A percentile compares a stretch with the other conserved stretches of the same genome.
Evolutionary conservation across 2,888 invertebrate genomes (phyloP).

Genomic region (Sycophila texana): DNA sequence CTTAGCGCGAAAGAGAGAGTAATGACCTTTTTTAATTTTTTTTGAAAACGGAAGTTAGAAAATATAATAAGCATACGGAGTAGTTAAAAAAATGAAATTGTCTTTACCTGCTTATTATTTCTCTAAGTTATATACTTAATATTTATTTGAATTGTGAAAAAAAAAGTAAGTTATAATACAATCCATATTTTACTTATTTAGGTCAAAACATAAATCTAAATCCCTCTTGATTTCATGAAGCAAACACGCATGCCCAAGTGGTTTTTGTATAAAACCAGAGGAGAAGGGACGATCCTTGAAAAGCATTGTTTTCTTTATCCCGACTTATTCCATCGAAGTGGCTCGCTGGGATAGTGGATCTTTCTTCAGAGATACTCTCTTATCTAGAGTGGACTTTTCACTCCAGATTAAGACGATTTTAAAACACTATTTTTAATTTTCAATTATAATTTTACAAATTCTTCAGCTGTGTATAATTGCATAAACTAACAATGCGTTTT

Average conservation of each 20-base stretch:
- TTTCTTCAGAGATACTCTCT: conserved; percentile 1
- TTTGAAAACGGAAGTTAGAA: too few species aligned
- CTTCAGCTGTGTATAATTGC: background rate
- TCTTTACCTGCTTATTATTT: too few species aligned
- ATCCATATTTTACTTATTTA: background rate
- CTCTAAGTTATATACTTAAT: too few species aligned
- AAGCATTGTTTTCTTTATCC: conserved; percentile 45
- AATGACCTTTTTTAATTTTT: too few species aligned
- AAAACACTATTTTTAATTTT: conserved; percentile 6
- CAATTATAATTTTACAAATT: background rate
- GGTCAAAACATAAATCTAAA: conserved; percentile 33
- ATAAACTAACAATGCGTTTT: background rate
- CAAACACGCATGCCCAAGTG: conserved; percentile 24
- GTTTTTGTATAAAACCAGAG: conserved; percentile 21
- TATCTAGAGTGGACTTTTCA: conserved; percentile 27
- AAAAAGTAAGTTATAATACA: too few species aligned
- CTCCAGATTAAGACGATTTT: background rate
- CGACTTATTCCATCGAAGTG: background rate
- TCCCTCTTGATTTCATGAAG: conserved; percentile 11
- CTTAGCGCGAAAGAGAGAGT: too few species aligned
- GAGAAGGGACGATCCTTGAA: conserved; percentile 16
- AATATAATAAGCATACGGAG: too few species aligned
- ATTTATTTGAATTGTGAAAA: too few species aligned
- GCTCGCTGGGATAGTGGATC: conserved; percentile 16
- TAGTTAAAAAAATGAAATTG: too few species aligned